A percentile compares a stretch with the other conserved stretches of the same genome.
phyloP scores from a whole-genome alignment of 2,888 invertebrate genomes.

The Anorthoa munda region DNA sequence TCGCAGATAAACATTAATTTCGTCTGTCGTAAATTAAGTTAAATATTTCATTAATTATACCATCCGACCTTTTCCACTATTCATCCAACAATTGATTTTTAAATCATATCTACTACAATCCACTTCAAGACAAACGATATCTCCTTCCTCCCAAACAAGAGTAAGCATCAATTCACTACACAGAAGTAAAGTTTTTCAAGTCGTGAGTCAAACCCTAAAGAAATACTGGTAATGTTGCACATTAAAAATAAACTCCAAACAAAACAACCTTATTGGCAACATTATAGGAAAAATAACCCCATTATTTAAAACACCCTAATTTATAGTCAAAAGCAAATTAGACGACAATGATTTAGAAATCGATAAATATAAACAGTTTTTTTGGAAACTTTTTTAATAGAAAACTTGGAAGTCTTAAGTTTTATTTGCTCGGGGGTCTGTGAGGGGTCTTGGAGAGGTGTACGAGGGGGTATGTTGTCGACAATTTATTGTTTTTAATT shows the following conservation, averaged over 20 bases:
- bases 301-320: conserved; percentile 59
- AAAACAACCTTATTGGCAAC: conserved; percentile 36
- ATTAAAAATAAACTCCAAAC: conserved; percentile 28
- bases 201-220: neutral
- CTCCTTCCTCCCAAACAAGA: neutral
- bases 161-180: no score
- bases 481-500: conserved; percentile 89
- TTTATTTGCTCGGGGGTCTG: conserved; percentile 62
- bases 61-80: neutral
- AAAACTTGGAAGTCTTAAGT: conserved; percentile 72
- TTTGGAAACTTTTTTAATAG: conserved; percentile 85
- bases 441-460: conserved; percentile 1
- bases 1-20: no score
- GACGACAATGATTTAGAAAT: conserved; percentile 67
- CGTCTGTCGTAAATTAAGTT: neutral
- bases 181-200: neutral
- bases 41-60: no score
- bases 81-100: neutral
- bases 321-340: conserved; percentile 61
- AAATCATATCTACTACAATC: neutral
- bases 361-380: conserved; percentile 76
- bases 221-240: neutral
- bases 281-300: conserved; percentile 21
- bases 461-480: conserved; percentile 57
- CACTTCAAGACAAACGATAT: neutral